Conservation (phyloP, 2,113 vertebrate species). For the Nerophis ophidion region DNA sequence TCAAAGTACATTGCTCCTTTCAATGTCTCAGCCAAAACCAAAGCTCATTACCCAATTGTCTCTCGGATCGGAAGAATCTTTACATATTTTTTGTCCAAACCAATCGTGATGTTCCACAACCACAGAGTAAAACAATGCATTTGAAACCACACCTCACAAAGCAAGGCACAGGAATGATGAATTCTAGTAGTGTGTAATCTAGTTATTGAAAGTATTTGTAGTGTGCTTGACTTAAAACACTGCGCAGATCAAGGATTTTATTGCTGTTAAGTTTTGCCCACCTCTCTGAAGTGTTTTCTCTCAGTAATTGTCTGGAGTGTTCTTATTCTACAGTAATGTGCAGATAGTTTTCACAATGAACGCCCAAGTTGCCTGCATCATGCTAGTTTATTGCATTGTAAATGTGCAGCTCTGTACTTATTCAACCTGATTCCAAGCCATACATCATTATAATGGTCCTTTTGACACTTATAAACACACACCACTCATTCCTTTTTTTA, state of each 20-base stretch:
- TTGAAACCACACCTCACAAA: neutral
- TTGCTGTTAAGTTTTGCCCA: neutral
- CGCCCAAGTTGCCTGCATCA: neutral
- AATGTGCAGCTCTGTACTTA: neutral
- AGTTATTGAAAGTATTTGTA: neutral
- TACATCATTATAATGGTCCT: slow-evolving; percentile 3
- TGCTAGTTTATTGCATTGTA: neutral
- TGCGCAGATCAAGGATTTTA: neutral
- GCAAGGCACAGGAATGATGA: neutral
- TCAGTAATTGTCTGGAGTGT: neutral
- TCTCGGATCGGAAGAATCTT: neutral
- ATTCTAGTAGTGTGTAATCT: neutral
- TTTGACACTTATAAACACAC: neutral
- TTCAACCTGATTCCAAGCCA: neutral
- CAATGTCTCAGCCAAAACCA: no score
- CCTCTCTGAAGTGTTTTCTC: no score
- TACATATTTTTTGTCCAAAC: neutral
- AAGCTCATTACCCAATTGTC: neutral
- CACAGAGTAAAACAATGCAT: neutral
- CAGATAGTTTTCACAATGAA: slow-evolving; percentile 4
- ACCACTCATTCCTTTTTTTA: neutral
- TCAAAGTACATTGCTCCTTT: neutral
- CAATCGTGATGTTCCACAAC: neutral
- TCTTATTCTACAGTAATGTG: neutral
- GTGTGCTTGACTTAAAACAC: slow-evolving; percentile 17